A percentile compares a stretch with the other conserved stretches of the same genome.
phyloP scores from a whole-genome alignment of 64 coral and sea anemone genomes.

The Platygyra sinensis region DNA sequence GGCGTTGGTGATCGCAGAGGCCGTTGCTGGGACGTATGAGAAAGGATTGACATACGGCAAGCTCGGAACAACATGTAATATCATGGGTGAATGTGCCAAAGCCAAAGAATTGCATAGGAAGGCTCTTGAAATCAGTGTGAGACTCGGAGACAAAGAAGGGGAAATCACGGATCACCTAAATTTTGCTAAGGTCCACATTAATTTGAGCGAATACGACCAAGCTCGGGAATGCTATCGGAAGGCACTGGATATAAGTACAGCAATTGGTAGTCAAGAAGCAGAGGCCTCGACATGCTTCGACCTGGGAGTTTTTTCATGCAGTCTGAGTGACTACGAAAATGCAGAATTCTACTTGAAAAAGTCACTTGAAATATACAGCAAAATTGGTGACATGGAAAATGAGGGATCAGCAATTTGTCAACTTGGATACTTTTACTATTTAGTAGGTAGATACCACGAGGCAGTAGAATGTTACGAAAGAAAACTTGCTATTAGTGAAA shows the following conservation, averaged over 20 bases:
- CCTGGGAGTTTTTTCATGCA: not conserved
- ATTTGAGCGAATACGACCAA: not conserved
- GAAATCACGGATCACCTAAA: not conserved
- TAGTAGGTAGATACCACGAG: not conserved
- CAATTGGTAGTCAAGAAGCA: not conserved
- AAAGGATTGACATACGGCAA: not conserved
- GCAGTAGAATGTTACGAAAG: not conserved
- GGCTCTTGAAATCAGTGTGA: not conserved
- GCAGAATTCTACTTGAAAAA: not conserved
- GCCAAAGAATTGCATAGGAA: not conserved
- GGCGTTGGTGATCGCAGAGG: not conserved
- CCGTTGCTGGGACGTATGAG: not conserved
- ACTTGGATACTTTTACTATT: not conserved
- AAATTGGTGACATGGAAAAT: not conserved
- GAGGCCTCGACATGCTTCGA: not conserved
- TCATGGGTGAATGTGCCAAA: not conserved
- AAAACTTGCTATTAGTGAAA: not conserved
- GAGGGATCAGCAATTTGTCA: not conserved
- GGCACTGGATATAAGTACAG: not conserved
- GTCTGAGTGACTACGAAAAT: not conserved
- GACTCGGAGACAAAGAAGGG: not conserved
- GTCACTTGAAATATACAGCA: not conserved
- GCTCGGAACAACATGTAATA: not conserved
- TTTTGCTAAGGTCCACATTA: not conserved
- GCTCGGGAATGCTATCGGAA: not conserved